Evolutionary conservation across 2,797 vertebrate species (phyloP), one percentile per base, ranked within the genome.

Genomic region (Oryzias sinensis): DNA sequence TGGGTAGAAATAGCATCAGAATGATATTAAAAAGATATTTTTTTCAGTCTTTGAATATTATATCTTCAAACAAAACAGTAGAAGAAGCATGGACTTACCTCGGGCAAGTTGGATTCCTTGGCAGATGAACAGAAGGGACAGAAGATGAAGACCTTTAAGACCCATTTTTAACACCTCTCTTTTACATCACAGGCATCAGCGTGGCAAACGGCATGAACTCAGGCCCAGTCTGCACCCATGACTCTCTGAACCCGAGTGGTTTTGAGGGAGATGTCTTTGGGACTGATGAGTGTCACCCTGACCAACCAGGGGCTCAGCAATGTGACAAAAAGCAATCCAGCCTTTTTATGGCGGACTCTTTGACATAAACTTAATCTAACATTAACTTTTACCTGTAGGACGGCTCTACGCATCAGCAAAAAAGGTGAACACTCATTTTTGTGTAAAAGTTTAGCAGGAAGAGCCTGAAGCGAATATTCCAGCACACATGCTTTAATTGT

Each of bases 341-440:
- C 66, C 11, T 70, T 73, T 91, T 90, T 90, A 91, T 90, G 82
- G 57, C 65, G 40, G 1, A 15, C 52, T 52, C 15, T 47, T 86
- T 83, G 68, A 78, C 84, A 82, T 86, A 86, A 88, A 88, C 57
- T 70, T 84, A 71, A 83, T 89, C 70, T 82, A 90, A 89, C 80
- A 88, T 92, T 86, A 91, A 92, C 87, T 86, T 90, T 88, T 80
- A 82, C 77, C 56, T 81, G 63, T 59, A 33, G 44, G 56, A 46
- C 59, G 78, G 40, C 72, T 81, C 73, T 82, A 69, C 52, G 45
- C 76, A 62, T 88, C 86, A 91, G 88, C 89, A 87, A 71, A 53
- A 87, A 85, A 85, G 20, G 17, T 18, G 53, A 53, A 40, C 17
- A 16, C 25, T 50, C 18, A 56, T 48, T 56, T 70, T 65, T 72